Conservation (phyloP, 2,113 vertebrate species). For the Caloenas nicobarica region DNA sequence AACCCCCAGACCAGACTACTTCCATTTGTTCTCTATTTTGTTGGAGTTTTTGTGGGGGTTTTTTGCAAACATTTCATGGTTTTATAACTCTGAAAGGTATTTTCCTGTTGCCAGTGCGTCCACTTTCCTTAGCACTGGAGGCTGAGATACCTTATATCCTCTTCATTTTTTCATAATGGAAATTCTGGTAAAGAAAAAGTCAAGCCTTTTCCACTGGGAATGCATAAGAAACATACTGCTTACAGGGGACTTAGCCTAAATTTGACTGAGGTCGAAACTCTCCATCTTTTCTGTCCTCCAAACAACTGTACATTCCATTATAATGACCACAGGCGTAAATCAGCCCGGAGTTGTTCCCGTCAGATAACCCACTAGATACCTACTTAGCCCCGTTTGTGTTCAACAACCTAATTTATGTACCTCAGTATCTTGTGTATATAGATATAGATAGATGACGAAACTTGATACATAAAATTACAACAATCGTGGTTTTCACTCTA, state of each 20-base stretch:
- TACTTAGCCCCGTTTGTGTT: background rate
- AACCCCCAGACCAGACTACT: background rate
- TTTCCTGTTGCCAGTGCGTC: background rate
- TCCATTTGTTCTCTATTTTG: background rate
- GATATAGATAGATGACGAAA: background rate
- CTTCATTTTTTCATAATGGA: background rate
- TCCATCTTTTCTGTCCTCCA: background rate
- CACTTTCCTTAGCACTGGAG: background rate
- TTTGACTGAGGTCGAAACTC: background rate
- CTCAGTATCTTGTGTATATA: background rate
- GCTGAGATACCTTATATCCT: background rate
- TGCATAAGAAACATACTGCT: background rate
- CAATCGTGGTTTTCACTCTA: background rate
- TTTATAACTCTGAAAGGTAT: conserved; percentile 10
- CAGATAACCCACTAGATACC: conserved; percentile 24
- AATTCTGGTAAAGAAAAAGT: background rate
- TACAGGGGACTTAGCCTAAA: background rate
- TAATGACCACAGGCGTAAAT: conserved; percentile 33
- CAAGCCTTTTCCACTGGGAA: background rate
- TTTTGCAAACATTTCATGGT: background rate
- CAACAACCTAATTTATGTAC: conserved; percentile 32
- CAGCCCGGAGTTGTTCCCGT: background rate
- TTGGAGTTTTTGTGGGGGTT: background rate
- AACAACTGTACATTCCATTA: conserved; percentile 41
- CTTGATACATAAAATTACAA: conserved; percentile 17